Evolutionary conservation across 1,140 invertebrate species (phyloP), one percentile per base, ranked within the genome.

Genomic region (Euura saliciscinereae): DNA sequence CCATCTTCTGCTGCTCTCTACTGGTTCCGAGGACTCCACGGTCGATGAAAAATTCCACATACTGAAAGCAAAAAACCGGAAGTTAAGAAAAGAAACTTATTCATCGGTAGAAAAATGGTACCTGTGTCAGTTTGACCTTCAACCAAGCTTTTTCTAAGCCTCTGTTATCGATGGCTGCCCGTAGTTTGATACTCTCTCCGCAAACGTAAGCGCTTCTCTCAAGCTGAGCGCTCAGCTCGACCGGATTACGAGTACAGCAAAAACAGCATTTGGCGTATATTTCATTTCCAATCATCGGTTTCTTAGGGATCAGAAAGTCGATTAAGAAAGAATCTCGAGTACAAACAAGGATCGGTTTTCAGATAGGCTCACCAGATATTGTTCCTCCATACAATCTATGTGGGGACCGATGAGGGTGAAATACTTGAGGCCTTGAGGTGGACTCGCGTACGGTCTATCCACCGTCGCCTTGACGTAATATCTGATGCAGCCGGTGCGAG

Each of bases 381-480:
- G 92, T 79, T 95, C 93, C 73, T 95, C 94, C 93, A 95, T 95
- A 81, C 94, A 96, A 83, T 96, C 94, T 78, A 95, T 95, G 79
- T 95, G 93, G 10, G 94, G 94, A 13, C 94, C 94, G 77, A 96
- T 94, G 46, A 96, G 89, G 1, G 94, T 95, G 82, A 96, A 96
- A 83, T 96, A 96, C 82, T 95, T 95, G 87, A 95, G 93, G 2
- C 94, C 94, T 84, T 96, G 94, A 0, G 94, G 94, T 3, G 94
- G 93, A 66, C 94, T 95, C 3, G 94, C 93, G 80, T 95, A 95
- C 0, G 94, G 94, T 78, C 95, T 94, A 81, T 96, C 94, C 45
- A 95, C 90, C 6, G 93, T 93, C 79, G 90, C 92, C 84, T 95
- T 94, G 45, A 96, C 90, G 79, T 94, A 95, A 79, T 94, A 95